Evolutionary conservation across 2,113 vertebrate species (phyloP), one percentile per base, ranked within the genome.

Genomic region (Hypanus sabinus): DNA sequence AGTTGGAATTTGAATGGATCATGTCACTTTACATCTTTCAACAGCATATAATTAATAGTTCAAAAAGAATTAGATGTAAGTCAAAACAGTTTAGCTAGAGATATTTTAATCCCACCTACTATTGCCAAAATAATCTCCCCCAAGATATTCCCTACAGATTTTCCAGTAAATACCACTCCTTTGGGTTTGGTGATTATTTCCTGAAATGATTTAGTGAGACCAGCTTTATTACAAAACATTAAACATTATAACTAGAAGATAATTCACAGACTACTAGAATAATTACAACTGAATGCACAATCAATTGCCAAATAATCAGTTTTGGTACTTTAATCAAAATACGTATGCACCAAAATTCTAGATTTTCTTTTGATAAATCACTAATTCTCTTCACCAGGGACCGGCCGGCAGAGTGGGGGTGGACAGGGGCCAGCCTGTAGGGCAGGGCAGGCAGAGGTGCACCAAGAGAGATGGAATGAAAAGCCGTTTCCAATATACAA

Each of bases 61-160:
- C 70, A 75, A 73, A 38, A 46, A 38, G 36, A 93, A 93, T 7
- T 46, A 22, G 70, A 75, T 73, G 38, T 33, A 55, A 55, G 91
- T 93, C 73, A 93, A 9, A 93, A 93, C 20, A 73, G 38, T 46
- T 93, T 30, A 77, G 94, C 94, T 94, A 95, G 95, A 91, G 95
- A 94, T 96, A 95, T 95, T 55, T 95, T 95, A 94, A 95, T 96
- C 96, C 96, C 96, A 96, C 96, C 96, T 97, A 97, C 97, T 97
- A 97, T 96, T 95, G 96, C 97, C 95, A 97, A 96, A 94, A 97
- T 95, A 94, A 97, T 95, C 96, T 96, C 96, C 95, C 96, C 96
- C 96, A 96, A 96, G 96, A 97, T 94, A 94, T 97, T 96, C 95
- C 95, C 95, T 94, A 97, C 95, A 70, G 96, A 96, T 94, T 96